These are phyloP conservation scores for Sorex araneus DNA, from an alignment of 2,113 vertebrate species.

Conservation along the genomic window DNA sequence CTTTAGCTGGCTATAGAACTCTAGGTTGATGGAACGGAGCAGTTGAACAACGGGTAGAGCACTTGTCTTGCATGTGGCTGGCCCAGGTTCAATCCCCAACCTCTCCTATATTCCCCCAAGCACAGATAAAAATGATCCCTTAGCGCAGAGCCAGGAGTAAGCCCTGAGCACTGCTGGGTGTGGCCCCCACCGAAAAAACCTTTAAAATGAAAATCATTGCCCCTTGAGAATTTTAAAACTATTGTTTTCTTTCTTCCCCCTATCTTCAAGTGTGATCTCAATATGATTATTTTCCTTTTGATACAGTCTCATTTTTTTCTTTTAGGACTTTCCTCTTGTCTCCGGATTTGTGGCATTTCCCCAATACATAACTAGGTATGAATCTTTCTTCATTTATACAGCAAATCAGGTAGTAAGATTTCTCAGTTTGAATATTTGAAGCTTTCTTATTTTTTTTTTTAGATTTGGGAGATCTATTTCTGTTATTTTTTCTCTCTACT, in stretches of 20 bases:
- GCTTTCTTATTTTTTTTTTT: too few relatives aligned
- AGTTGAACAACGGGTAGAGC: too few relatives aligned
- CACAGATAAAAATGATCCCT: too few relatives aligned
- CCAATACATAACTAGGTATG: not conserved
- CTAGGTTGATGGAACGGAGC: too few relatives aligned
- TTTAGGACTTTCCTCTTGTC: not conserved
- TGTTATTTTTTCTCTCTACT: not conserved
- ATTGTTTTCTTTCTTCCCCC: not conserved
- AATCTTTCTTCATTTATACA: conserved; percentile 28
- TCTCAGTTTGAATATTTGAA: not conserved
- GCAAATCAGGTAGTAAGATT: not conserved
- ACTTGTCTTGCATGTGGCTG: too few relatives aligned
- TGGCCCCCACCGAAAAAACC: not conserved
- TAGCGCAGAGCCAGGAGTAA: too few relatives aligned
- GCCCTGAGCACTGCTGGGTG: too few relatives aligned
- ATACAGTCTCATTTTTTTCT: too few relatives aligned
- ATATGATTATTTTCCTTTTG: too few relatives aligned
- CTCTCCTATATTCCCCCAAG: too few relatives aligned
- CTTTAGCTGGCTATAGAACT: too few relatives aligned
- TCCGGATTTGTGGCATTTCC: conserved; percentile 46
- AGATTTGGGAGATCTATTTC: not conserved
- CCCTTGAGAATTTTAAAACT: not conserved
- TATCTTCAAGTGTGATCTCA: not conserved
- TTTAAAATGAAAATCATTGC: conserved; percentile 9
- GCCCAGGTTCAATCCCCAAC: too few relatives aligned